phyloP scores from a whole-genome alignment of 2,113 vertebrate genomes.

The Ancistrus triradiatus region DNA sequence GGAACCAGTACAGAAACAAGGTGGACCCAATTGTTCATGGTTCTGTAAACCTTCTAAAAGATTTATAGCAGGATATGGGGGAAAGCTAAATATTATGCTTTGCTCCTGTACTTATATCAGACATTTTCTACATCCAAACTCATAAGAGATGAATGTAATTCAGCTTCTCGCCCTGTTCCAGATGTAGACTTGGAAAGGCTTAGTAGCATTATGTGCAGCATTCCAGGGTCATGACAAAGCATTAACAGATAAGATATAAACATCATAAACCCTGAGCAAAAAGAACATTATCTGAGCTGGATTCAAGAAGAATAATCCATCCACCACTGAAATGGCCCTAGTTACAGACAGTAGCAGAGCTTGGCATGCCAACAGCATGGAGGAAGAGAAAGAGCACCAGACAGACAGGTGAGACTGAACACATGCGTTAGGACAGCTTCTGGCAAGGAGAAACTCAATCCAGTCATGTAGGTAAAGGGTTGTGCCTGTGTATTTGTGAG shows the following conservation, averaged over 20 bases:
- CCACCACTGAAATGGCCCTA: background rate
- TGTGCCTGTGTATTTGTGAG: conserved; percentile 2
- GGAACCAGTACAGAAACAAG: conserved; percentile 5
- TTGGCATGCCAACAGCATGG: too few relatives aligned
- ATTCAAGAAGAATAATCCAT: background rate
- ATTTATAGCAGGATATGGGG: conserved; percentile 33
- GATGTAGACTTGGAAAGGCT: conserved; percentile 5
- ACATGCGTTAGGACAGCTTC: conserved; percentile 37
- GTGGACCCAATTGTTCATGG: conserved; percentile 13
- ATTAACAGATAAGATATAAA: too few relatives aligned
- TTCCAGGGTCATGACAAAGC: conserved; percentile 13
- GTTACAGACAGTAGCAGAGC: background rate
- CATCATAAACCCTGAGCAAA: conserved; percentile 21
- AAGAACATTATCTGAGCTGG: background rate
- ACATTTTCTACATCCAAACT: conserved; percentile 21
- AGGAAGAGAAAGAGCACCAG: conserved; percentile 16
- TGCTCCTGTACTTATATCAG: conserved; percentile 23
- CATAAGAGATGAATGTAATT: conserved; percentile 26
- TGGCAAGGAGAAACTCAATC: conserved; percentile 12
- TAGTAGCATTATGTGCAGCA: conserved; percentile 3
- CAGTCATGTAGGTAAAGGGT: conserved; percentile 38
- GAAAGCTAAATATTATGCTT: conserved; percentile 23
- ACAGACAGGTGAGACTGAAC: conserved; percentile 12
- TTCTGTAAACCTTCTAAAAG: background rate
- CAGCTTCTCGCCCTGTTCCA: conserved; percentile 37